Evolutionary conservation across 2,888 invertebrate genomes (phyloP), one percentile per base, ranked within the genome.

Genomic region (Euphydryas editha): DNA sequence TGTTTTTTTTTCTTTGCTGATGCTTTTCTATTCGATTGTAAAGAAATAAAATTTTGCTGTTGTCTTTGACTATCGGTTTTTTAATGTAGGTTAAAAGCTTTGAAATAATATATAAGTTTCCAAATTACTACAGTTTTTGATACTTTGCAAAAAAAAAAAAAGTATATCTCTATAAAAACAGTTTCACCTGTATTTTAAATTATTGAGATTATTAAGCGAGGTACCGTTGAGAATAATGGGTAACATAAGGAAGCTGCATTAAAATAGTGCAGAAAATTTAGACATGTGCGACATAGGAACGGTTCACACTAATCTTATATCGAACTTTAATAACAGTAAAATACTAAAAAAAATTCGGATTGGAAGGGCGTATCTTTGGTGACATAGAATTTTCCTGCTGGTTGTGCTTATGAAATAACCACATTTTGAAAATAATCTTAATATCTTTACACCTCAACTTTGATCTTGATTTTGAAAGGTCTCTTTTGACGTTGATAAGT

Each of bases 141-240:
- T 49, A 18, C 18, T 7, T 15, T 13, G 17, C 20, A 20, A 20
- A 13, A 15, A 39, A 21, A 21, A 42, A 56, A 20, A 36, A 17
- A 46, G 20, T 46, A 44, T n/a, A 36, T 55, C 51, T 59, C 55
- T 62, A 62, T 62, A 66, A 63, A 62, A 47, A 55, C 44, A 39
- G 18, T 30, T 59, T 36, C 47, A 24, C 49, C 21, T 24, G 49
- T 42, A 49, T 51, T 36, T 63, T 66, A 74, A 78, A 84, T 81
- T 80, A 81, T 82, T 80, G 81, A 85, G 87, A 84, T 81, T 80
- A 81, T 82, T 80, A 80, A 85, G 87, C 86, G 86, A 87, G 87
- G 87, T 82, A 84, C 81, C 73, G 69, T 73, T 75, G 71, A 76
- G 72, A 73, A 76, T 72, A 47, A 55, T 51, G 24, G 59, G 59